Conservation (phyloP, 2,113 vertebrate species). For the Plecturocebus donacophilus region DNA sequence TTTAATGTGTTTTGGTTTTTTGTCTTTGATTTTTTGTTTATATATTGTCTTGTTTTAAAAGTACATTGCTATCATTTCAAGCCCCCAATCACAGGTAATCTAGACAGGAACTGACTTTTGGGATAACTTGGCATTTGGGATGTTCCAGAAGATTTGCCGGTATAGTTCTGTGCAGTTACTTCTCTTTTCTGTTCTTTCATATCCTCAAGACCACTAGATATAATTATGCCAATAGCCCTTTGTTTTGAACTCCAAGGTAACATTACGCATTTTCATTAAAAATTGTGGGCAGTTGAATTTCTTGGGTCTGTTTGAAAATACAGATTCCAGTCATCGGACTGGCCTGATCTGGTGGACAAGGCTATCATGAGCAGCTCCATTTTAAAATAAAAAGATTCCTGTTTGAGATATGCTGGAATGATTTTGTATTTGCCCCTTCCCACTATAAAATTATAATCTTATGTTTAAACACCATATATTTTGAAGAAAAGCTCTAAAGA, state of each 20-base stretch:
- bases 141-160: background rate
- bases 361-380: background rate
- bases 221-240: background rate
- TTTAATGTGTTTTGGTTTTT: background rate
- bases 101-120: background rate
- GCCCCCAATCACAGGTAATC: background rate
- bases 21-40: background rate
- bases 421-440: background rate
- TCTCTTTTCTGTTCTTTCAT: background rate
- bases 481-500: background rate
- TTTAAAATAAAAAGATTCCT: conserved; percentile 24
- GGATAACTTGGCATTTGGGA: background rate
- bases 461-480: background rate
- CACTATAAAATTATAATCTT: background rate
- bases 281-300: background rate
- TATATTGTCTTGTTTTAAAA: background rate
- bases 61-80: background rate
- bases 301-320: background rate
- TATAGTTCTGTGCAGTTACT: background rate
- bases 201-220: background rate
- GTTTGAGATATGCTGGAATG: background rate
- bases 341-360: background rate
- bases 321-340: background rate
- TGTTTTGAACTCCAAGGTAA: background rate
- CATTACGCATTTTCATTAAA: background rate